Evolutionary conservation across 2,113 vertebrate genomes (phyloP).

Genomic region (Hypanus sabinus): DNA sequence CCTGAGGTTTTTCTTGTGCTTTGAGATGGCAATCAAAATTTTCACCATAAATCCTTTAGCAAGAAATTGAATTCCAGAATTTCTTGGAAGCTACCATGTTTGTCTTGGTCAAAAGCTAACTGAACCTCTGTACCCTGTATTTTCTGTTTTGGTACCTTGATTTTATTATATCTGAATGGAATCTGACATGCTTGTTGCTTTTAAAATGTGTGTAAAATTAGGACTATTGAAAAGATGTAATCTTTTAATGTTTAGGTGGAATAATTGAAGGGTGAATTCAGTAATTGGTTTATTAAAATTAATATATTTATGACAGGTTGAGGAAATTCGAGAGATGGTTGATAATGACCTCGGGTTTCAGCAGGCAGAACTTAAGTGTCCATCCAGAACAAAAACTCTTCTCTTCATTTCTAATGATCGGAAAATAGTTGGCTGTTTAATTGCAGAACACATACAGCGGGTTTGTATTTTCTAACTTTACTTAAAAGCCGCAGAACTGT

Average conservation of each 20-base stretch:
- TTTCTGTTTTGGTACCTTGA: not conserved
- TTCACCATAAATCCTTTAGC: not conserved
- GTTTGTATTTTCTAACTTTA: slow-evolving; percentile 58
- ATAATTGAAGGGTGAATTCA: not conserved
- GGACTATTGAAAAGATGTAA: not conserved
- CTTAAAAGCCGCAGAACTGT: not conserved
- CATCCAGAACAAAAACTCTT: slow-evolving; percentile 91
- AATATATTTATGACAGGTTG: slow-evolving; percentile 66
- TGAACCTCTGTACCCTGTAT: not conserved
- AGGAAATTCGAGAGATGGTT: slow-evolving; percentile 97
- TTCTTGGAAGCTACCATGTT: not conserved
- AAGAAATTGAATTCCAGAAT: not conserved
- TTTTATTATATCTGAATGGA: not conserved
- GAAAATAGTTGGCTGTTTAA: slow-evolving; percentile 92
- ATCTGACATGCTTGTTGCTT: not conserved
- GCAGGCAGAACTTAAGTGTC: slow-evolving; percentile 85
- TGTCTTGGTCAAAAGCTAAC: not conserved
- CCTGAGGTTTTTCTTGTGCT: not conserved
- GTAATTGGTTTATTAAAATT: not conserved
- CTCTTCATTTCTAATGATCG: slow-evolving; percentile 96
- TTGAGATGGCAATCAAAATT: not conserved
- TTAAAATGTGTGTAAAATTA: not conserved
- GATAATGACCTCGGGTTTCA: slow-evolving; percentile 97
- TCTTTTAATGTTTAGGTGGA: not conserved
- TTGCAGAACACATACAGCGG: slow-evolving; percentile 96